Evolutionary conservation across 2,113 vertebrate genomes (phyloP).

Genomic region (Cygnus buccinator): DNA sequence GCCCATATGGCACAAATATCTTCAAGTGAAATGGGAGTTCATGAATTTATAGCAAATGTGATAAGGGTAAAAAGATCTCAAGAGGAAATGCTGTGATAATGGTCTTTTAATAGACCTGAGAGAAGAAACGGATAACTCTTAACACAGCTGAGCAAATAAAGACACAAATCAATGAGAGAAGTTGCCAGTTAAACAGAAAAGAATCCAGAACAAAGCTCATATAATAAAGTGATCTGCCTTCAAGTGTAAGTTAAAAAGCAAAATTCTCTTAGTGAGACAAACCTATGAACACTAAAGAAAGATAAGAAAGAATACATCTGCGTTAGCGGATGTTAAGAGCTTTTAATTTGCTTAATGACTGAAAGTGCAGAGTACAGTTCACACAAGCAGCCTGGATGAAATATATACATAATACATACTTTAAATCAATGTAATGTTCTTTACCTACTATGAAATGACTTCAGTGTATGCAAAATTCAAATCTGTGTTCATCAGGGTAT

Average conservation of each 20-base stretch:
- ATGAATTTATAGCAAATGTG: slow-evolving; percentile 43
- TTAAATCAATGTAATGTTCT: not conserved
- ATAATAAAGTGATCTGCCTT: not conserved
- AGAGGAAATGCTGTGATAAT: slow-evolving; percentile 33
- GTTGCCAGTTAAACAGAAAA: not conserved
- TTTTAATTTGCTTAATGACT: not conserved
- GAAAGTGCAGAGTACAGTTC: not conserved
- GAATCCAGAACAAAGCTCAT: not conserved
- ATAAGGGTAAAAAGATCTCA: slow-evolving; percentile 25
- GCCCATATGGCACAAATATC: slow-evolving; percentile 49
- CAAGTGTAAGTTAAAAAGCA: not conserved
- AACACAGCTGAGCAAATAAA: slow-evolving; percentile 9
- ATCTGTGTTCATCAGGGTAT: not conserved
- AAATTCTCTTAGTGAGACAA: not conserved
- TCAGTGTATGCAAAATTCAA: not conserved
- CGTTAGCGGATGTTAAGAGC: not conserved
- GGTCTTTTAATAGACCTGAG: slow-evolving; percentile 37
- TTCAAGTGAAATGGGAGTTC: slow-evolving; percentile 35
- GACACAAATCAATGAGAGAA: slow-evolving; percentile 21
- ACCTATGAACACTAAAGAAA: not conserved
- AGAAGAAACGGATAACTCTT: slow-evolving; percentile 7
- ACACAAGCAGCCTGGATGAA: not conserved
- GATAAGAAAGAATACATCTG: not conserved
- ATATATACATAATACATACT: not conserved
- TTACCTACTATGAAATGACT: not conserved